Evolutionary conservation across 2,888 invertebrate species (phyloP).

Genomic region (Timandra comae): DNA sequence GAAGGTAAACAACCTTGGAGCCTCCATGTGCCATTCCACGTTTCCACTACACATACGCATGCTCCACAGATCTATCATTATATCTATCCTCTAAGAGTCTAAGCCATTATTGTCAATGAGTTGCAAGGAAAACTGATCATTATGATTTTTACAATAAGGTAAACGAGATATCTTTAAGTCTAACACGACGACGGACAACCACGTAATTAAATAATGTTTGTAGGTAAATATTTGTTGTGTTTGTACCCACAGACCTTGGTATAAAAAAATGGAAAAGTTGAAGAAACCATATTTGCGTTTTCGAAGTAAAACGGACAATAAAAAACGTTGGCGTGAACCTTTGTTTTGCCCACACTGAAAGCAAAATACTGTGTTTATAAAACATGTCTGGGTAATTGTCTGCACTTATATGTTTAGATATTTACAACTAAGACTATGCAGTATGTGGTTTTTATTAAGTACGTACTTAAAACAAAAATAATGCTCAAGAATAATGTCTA

Average conservation of each 20-base stretch:
- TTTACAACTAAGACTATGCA: too few relatives aligned
- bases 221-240: background rate
- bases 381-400: too few relatives aligned
- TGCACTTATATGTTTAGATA: too few relatives aligned
- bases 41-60: slow-evolving; percentile 6
- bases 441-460: too few relatives aligned
- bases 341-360: too few relatives aligned
- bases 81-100: too few relatives aligned
- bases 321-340: background rate
- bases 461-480: too few relatives aligned
- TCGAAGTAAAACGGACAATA: background rate
- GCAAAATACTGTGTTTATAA: slow-evolving; percentile 23
- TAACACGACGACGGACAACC: slow-evolving; percentile 12
- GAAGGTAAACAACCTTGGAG: slow-evolving; percentile 26
- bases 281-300: too few relatives aligned
- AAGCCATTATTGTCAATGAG: slow-evolving; percentile 13
- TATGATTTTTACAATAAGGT: slow-evolving; percentile 9
- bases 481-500: too few relatives aligned
- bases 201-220: background rate
- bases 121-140: slow-evolving; percentile 18
- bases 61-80: slow-evolving; percentile 5
- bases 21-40: slow-evolving; percentile 14
- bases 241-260: background rate
- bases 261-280: slow-evolving; percentile 3
- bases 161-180: slow-evolving; percentile 14